phyloP scores from a whole-genome alignment of 2,797 vertebrate genomes.

The Clarias pachynema region DNA sequence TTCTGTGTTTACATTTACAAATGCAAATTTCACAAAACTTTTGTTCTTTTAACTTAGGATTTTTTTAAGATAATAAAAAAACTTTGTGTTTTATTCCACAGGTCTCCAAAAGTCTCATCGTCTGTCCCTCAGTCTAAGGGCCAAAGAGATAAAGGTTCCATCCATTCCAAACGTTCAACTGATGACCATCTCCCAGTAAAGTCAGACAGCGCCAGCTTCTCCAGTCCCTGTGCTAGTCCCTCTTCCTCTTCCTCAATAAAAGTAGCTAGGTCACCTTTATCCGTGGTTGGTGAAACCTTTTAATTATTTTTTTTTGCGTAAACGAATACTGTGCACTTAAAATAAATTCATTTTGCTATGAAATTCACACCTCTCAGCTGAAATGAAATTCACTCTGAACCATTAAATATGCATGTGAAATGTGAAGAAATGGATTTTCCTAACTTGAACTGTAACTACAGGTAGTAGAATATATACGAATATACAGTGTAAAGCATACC shows the following conservation, averaged over 20 bases:
- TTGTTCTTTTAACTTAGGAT: background rate
- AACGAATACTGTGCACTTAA: background rate
- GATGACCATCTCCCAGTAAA: constrained; percentile 74
- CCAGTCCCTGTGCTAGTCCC: constrained; percentile 75
- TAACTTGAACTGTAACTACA: background rate
- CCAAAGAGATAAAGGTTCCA: constrained; percentile 67
- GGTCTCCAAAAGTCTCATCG: constrained; percentile 65
- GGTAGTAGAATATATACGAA: too few species aligned
- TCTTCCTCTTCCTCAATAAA: constrained; percentile 74
- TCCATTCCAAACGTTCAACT: constrained; percentile 63
- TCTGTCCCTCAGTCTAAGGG: constrained; percentile 67
- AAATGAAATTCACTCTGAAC: background rate
- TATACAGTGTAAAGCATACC: too few species aligned
- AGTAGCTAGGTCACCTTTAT: constrained; percentile 55
- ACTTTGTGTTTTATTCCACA: constrained; percentile 40
- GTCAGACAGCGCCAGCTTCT: constrained; percentile 70
- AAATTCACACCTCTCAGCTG: background rate
- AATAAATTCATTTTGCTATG: background rate
- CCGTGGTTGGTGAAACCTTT: background rate
- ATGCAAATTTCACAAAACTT: background rate
- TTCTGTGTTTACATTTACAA: too few species aligned
- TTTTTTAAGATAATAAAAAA: background rate
- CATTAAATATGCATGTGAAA: background rate
- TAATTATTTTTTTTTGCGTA: background rate
- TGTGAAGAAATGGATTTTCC: background rate